Conservation (phyloP, 2,888 invertebrate species). For the Tetheella fluctuosa region DNA sequence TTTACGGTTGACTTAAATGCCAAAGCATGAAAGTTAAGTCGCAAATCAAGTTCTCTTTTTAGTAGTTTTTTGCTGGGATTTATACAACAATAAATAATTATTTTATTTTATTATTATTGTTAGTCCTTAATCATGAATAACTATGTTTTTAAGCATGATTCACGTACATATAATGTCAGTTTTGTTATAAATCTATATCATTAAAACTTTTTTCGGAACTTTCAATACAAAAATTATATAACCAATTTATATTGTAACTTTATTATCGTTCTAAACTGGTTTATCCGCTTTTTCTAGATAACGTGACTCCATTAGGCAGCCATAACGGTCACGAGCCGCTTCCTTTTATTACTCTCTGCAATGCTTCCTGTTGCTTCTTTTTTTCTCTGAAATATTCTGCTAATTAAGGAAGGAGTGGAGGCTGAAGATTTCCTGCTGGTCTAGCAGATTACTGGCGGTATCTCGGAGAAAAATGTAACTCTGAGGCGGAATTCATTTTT, state of each 20-base stretch:
- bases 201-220: constrained; percentile 22
- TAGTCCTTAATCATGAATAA: neutral
- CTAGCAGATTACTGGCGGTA: constrained; percentile 74
- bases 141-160: constrained; percentile 10
- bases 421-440: constrained; percentile 78
- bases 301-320: constrained; percentile 64
- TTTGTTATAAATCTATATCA: neutral
- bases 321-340: constrained; percentile 67
- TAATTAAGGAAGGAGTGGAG: constrained; percentile 79
- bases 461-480: constrained; percentile 70
- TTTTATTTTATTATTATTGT: neutral
- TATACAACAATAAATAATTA: constrained; percentile 33
- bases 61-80: constrained; percentile 47
- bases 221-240: constrained; percentile 26
- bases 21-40: constrained; percentile 76
- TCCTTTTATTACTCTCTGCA: constrained; percentile 70
- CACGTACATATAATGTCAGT: neutral
- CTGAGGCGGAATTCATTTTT: constrained; percentile 61
- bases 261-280: constrained; percentile 52
- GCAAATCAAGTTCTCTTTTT: constrained; percentile 73
- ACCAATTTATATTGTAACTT: constrained; percentile 41
- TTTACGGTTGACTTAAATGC: constrained; percentile 82
- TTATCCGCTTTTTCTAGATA: constrained; percentile 56
- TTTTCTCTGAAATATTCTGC: constrained; percentile 77
- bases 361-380: constrained; percentile 72